Conservation (phyloP, 64 coral and sea anemone genomes). For the Pachyseris speciosa region DNA sequence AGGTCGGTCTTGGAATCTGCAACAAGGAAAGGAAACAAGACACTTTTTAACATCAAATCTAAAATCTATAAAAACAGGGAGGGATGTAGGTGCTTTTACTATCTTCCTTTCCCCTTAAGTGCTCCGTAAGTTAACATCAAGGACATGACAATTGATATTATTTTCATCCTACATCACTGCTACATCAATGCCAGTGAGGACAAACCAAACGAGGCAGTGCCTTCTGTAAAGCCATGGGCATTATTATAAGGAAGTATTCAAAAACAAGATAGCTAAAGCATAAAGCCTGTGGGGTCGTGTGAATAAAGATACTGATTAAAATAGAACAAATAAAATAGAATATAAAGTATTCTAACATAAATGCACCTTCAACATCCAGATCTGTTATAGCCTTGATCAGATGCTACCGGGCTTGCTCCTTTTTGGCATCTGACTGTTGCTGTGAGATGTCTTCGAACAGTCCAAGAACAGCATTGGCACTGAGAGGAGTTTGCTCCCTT, state of each 20-base stretch:
- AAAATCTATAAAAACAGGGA: background rate
- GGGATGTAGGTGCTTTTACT: background rate
- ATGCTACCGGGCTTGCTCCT: slow-evolving; percentile 12
- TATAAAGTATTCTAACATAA: slow-evolving; percentile 2
- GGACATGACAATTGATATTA: background rate
- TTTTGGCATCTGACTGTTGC: slow-evolving; percentile 5
- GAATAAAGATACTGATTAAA: no score
- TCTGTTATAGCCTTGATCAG: slow-evolving; percentile 27
- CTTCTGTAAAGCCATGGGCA: background rate
- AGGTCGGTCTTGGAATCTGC: slow-evolving; percentile 5
- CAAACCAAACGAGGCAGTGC: background rate
- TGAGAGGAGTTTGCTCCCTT: slow-evolving; percentile 15
- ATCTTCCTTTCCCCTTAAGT: background rate
- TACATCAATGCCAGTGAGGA: background rate
- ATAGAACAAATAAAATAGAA: no score
- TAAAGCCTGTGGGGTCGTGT: background rate
- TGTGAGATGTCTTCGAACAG: slow-evolving; percentile 18
- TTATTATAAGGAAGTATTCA: background rate
- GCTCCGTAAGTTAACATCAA: background rate
- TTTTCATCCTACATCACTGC: background rate
- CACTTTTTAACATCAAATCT: background rate
- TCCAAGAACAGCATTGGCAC: slow-evolving; percentile 10
- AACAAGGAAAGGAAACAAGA: background rate
- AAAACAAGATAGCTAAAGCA: slow-evolving; percentile 13
- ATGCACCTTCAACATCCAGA: background rate